Base-by-base conservation (phyloP, 2,797 vertebrate species). In the Allobates femoralis region DNA sequence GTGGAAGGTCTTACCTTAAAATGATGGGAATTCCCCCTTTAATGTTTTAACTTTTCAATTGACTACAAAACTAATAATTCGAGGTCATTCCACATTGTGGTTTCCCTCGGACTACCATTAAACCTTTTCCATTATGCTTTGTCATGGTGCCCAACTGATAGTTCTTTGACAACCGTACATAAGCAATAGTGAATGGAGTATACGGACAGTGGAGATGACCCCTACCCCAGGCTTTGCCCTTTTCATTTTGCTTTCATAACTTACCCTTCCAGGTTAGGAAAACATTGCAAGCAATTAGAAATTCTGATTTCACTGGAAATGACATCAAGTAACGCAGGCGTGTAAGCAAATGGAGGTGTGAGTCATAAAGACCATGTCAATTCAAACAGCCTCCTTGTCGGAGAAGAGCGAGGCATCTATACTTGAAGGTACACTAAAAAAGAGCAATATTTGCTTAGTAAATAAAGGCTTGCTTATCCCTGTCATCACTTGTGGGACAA, bases 401-500 rank as follows among this genome's bases (percentile, higher is more conserved):
- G 32, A 12, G 21, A 26, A 26, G 81, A 73, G 81, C 28, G 19
- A 73, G 23, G 3, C 30, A 37, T 73, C 66, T 18, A 60, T 34
- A 21, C 41, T 60, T 8, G 34, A 60, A 58, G 32, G 81, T 62
- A 56, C 32, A 73, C 67, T 74, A 75, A 50, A 66, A 50, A 66
- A 30, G 2, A 34, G n/a, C 0, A 41, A 60, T 69, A 73, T 58
- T 74, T 62, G 50, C 79, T 67, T 32, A 30, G 69, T 28, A 58
- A 74, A 83, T 75, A 83, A 46, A 58, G 53, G 69, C 69, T 83
- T 60, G 34, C 69, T 74, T 75, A 62, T 75, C 81, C 81, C 55
- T 21, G 55, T 74, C 64, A 34, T 56, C 51, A n/a, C 64, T 56
- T 26, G 23, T 75, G 23, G 79, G 32, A 83, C 81, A 83, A 71